Evolutionary conservation across 2,888 invertebrate genomes (phyloP).

Genomic region (Aphodius sticticus): DNA sequence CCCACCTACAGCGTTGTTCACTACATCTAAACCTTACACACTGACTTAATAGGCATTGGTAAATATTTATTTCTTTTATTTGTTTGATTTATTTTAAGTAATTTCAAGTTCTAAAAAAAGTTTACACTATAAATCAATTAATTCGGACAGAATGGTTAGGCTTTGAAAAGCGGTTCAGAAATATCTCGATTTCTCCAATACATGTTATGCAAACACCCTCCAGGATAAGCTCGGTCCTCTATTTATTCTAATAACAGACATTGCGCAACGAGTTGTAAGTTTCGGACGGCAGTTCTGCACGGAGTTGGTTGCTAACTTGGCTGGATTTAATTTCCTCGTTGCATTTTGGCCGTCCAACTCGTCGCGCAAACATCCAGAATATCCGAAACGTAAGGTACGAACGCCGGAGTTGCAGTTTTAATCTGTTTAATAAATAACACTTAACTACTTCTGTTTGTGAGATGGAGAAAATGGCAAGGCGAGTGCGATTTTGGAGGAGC

Average conservation of each 20-base stretch:
- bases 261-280: neutral
- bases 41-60: too few relatives aligned
- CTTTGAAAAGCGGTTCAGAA: neutral
- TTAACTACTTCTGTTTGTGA: neutral
- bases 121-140: too few relatives aligned
- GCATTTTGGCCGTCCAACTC: neutral
- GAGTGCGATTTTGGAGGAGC: neutral
- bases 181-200: neutral
- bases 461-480: neutral
- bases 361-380: neutral
- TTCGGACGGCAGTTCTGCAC: neutral
- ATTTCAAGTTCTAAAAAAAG: too few relatives aligned
- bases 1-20: too few relatives aligned
- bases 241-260: neutral
- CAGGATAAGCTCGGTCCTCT: neutral
- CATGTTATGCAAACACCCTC: neutral
- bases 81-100: too few relatives aligned
- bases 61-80: too few relatives aligned
- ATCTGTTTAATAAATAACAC: slow-evolving; percentile 4
- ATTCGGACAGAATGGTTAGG: neutral
- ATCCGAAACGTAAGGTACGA: neutral
- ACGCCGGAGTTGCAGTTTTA: neutral
- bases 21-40: too few relatives aligned
- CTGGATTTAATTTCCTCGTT: neutral
- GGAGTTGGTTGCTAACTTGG: neutral